phyloP scores from a whole-genome alignment of 30 jellyfish, hydroid and myxozoan genomes.

The Turritopsis dohrnii region DNA sequence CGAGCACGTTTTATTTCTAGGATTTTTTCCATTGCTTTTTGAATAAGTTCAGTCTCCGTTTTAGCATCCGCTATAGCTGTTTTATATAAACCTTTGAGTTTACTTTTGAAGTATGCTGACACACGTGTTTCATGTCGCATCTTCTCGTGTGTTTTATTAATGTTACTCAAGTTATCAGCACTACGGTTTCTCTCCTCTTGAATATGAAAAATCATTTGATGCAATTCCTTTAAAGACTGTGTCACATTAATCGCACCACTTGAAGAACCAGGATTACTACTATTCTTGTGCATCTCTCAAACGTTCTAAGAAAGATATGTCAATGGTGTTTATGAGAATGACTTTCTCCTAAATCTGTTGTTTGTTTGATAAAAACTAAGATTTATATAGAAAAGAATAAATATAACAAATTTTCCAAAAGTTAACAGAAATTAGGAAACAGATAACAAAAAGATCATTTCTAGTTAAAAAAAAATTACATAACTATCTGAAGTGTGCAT shows the following conservation, averaged over 20 bases:
- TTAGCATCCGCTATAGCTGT: constrained; percentile 96
- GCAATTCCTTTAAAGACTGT: constrained; percentile 17
- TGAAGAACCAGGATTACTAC: not conserved
- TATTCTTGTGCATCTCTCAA: not conserved
- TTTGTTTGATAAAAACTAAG: too few relatives aligned
- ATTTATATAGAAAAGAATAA: too few relatives aligned
- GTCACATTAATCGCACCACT: not conserved
- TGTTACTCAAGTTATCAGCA: constrained; percentile 74
- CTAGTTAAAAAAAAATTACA: too few relatives aligned
- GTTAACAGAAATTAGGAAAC: too few relatives aligned
- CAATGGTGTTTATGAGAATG: too few relatives aligned
- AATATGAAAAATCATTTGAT: constrained; percentile 25
- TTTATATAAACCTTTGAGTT: constrained; percentile 74
- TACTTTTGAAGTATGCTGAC: constrained; percentile 89
- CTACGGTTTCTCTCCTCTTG: constrained; percentile 89
- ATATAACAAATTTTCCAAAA: too few relatives aligned
- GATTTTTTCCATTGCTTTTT: constrained; percentile 91
- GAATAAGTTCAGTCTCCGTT: constrained; percentile 88
- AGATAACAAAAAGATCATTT: too few relatives aligned
- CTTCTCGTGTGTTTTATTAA: constrained; percentile 91
- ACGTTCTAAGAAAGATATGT: too few relatives aligned
- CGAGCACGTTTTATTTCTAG: constrained; percentile 53
- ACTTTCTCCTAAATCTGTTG: too few relatives aligned
- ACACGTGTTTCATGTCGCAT: constrained; percentile 92
- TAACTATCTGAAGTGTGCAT: too few relatives aligned